Conservation (phyloP, 2,888 invertebrate species). For the Sclerodermus sp. region DNA sequence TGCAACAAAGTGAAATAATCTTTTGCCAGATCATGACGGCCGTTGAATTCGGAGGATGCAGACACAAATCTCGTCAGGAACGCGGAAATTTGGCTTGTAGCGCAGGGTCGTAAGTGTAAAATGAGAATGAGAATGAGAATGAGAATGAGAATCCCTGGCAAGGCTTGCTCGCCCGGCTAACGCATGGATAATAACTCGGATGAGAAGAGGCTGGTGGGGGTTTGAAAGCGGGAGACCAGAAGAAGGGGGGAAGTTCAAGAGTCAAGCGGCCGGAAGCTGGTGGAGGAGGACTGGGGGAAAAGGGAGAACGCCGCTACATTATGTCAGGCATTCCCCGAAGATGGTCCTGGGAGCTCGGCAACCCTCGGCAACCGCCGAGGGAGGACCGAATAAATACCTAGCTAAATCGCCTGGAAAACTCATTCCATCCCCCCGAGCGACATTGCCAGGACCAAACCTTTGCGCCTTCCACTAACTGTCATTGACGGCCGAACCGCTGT, state of each 20-base stretch:
- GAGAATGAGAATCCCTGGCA: too few relatives aligned
- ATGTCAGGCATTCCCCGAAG: constrained; percentile 35
- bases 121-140: background rate
- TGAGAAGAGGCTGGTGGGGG: background rate
- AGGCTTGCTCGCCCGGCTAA: too few relatives aligned
- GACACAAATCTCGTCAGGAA: too few relatives aligned
- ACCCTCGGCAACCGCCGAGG: constrained; percentile 32
- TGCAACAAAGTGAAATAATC: too few relatives aligned
- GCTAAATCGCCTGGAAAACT: constrained; percentile 50
- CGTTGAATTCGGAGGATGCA: too few relatives aligned
- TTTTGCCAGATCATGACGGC: too few relatives aligned
- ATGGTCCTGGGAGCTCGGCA: constrained; percentile 27
- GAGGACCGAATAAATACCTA: constrained; percentile 45
- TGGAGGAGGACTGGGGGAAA: constrained; percentile 5
- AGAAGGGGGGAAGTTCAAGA: background rate
- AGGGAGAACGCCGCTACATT: constrained; percentile 24
- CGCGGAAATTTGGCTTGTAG: too few relatives aligned
- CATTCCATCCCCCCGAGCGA: constrained; percentile 39
- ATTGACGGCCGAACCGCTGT: background rate
- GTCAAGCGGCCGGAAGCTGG: too few relatives aligned
- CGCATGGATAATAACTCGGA: too few relatives aligned
- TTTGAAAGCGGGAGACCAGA: background rate
- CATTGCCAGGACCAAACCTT: constrained; percentile 22
- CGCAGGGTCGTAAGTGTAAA: too few relatives aligned
- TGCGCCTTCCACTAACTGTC: background rate